These are phyloP conservation scores for Parauchenoglanis ngamensis DNA, from an alignment of 2,797 vertebrate species.

Conservation along the genomic window DNA sequence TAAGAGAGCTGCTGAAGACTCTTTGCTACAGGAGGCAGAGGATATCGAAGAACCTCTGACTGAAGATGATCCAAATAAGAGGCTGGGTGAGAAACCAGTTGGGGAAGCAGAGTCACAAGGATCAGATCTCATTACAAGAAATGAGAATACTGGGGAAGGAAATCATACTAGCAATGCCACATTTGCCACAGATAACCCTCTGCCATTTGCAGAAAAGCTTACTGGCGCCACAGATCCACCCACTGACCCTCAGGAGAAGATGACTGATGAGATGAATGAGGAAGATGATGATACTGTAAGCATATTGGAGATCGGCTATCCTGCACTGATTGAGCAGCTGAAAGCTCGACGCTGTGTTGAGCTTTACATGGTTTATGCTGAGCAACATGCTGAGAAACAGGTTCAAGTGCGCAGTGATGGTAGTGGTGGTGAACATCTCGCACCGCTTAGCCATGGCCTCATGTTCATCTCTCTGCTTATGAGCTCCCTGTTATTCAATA, in stretches of 20 bases:
- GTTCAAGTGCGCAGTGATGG: not conserved
- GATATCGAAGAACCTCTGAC: not conserved
- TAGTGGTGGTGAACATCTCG: not conserved
- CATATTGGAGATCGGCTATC: slow-evolving; percentile 75
- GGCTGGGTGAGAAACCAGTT: slow-evolving; percentile 14
- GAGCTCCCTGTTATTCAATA: slow-evolving; percentile 32
- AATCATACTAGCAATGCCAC: slow-evolving; percentile 1
- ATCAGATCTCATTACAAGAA: not conserved
- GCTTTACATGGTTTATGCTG: slow-evolving; percentile 68
- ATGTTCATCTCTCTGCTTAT: slow-evolving; percentile 38
- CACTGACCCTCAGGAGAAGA: slow-evolving; percentile 20
- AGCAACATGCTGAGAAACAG: slow-evolving; percentile 53
- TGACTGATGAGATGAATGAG: not conserved
- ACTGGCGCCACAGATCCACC: slow-evolving; percentile 20
- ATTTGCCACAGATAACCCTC: slow-evolving; percentile 7
- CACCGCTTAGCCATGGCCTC: slow-evolving; percentile 3
- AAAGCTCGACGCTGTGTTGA: slow-evolving; percentile 71
- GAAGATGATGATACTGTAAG: slow-evolving; percentile 68
- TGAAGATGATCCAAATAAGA: not conserved
- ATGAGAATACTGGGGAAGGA: slow-evolving; percentile 5
- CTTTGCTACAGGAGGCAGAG: not conserved
- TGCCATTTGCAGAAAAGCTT: slow-evolving; percentile 19
- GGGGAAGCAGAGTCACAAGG: not conserved
- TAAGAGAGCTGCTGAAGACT: slow-evolving; percentile 37
- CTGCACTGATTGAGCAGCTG: slow-evolving; percentile 72